Evolutionary conservation across 2,888 invertebrate genomes (phyloP).

Genomic region (Leptopilina myrica): DNA sequence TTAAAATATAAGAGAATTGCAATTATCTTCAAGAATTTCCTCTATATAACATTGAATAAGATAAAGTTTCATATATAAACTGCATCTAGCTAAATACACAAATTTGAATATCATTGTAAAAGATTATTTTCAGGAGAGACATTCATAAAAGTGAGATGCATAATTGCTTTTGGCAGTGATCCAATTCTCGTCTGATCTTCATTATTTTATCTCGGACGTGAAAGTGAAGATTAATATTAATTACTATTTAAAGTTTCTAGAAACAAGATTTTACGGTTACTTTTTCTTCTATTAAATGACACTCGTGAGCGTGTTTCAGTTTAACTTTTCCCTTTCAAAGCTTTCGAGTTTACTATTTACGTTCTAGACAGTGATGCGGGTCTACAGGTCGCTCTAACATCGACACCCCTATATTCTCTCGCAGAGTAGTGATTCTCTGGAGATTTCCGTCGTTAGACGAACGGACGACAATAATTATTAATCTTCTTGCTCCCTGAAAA

Average conservation of each 20-base stretch:
- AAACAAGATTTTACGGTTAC: slow-evolving; percentile 8
- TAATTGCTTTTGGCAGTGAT: background rate
- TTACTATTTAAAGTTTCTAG: slow-evolving; percentile 3
- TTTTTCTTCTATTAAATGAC: slow-evolving; percentile 3
- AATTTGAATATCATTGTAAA: too few species aligned
- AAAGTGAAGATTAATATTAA: slow-evolving; percentile 2
- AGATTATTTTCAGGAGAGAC: too few species aligned
- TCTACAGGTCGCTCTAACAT: slow-evolving; percentile 42
- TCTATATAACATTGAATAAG: too few species aligned
- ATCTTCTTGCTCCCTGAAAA: slow-evolving; percentile 50
- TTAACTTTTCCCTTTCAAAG: slow-evolving; percentile 2
- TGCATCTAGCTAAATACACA: too few species aligned
- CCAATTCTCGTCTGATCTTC: background rate
- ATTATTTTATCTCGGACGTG: background rate
- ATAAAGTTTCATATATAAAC: too few species aligned
- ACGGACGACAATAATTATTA: slow-evolving; percentile 66
- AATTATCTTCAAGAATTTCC: too few species aligned
- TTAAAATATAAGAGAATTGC: too few species aligned
- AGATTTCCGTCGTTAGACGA: slow-evolving; percentile 47
- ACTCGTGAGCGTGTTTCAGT: background rate
- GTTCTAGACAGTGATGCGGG: slow-evolving; percentile 44
- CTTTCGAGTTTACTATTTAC: slow-evolving; percentile 27
- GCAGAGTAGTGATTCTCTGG: slow-evolving; percentile 43
- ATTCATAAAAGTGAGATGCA: too few species aligned
- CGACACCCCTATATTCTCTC: slow-evolving; percentile 36